Base-by-base conservation (phyloP, 2,113 vertebrate genomes). In the Maccullochella peelii region DNA sequence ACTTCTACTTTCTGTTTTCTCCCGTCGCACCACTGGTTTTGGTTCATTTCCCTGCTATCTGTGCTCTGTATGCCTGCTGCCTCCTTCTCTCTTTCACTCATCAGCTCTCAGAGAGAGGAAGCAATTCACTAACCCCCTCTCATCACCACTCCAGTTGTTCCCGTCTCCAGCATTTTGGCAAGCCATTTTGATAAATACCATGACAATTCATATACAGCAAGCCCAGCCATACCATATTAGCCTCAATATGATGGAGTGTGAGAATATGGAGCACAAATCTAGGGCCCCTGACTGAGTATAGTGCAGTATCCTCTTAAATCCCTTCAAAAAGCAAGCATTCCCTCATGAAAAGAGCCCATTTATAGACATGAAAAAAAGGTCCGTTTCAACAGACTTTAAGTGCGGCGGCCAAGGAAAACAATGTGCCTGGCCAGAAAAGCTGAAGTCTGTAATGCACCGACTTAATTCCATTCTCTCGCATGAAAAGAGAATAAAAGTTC, bases 341-440 rank as follows among this genome's bases (percentile, higher is more conserved):
- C 91, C 86, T 89, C 80, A 80, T 93, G 92, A 94, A 93, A 94
- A 92, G 91, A 91, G 83, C 84, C 90, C 91, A 94, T 95, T 94
- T 94, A 94, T 93, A 94, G 91, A 89, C 88, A 88, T 84, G 86
- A 92, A 89, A 92, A 89, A 88, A 91, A 63, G 52, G 68, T 54
- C 86, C 33, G 74, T 91, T 94, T 89, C 89, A 91, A 86, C 91
- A 92, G 92, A 91, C 88, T 80, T 90, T 71, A 88, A 82, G 89
- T 73, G 88, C 54, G 15, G 70, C 73, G 1, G 93, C 94, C 92
- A 94, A 95, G 78, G 85, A 93, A 94, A 95, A 94, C 93, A 94
- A 92, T 86, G 62, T 68, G 87, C 87, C 80, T 78, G 86, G 93
- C 90, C 90, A 94, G 90, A 92, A 92, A 90, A 89, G 70, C 70